phyloP scores from a whole-genome alignment of 2,888 invertebrate genomes.

The Tenthredo distinguenda region DNA sequence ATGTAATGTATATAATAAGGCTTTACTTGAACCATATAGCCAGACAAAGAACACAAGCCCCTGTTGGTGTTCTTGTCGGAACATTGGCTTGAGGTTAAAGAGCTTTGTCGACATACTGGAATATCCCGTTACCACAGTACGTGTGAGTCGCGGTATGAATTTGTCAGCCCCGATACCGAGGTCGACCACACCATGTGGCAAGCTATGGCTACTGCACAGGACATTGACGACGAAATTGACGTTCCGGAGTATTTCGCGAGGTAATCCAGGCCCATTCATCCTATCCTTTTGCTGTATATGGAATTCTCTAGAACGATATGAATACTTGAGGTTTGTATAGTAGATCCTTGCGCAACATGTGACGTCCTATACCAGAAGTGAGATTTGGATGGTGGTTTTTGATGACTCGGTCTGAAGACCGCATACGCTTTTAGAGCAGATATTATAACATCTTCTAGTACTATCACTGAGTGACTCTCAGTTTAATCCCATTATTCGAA shows the following conservation, averaged over 20 bases:
- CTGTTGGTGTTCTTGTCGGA: conserved; percentile 34
- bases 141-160: conserved; percentile 38
- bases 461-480: neutral
- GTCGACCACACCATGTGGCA: conserved; percentile 6
- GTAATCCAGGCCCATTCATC: neutral
- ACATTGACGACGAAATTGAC: conserved; percentile 11
- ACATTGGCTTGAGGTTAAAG: conserved; percentile 33
- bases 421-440: neutral
- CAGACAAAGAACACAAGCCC: conserved; percentile 32
- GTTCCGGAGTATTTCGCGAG: neutral
- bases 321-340: neutral
- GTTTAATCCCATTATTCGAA: neutral
- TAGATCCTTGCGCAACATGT: neutral
- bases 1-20: neutral
- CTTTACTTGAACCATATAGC: conserved; percentile 17
- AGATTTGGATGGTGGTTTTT: neutral
- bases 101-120: conserved; percentile 30
- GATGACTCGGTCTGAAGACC: neutral
- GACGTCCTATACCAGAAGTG: neutral
- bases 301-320: neutral
- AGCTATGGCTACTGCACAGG: conserved; percentile 3
- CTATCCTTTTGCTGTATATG: neutral
- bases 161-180: neutral
- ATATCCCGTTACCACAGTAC: conserved; percentile 34
- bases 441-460: neutral